Conservation (phyloP, 2,113 vertebrate genomes). For the Scomber japonicus region DNA sequence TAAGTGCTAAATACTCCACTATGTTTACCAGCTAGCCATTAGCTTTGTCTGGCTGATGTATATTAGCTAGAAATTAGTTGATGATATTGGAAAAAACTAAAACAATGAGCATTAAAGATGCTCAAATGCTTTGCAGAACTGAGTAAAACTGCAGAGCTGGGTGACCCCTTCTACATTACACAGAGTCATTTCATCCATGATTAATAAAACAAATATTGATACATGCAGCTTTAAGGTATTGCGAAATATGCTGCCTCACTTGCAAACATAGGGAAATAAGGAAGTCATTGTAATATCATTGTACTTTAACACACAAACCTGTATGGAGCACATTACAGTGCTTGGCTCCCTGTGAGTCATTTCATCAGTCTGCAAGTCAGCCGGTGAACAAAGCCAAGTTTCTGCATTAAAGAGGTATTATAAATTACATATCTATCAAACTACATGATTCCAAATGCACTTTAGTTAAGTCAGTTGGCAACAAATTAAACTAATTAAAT, state of each 20-base stretch:
- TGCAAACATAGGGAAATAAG: background rate
- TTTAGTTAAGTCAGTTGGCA: background rate
- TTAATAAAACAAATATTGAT: background rate
- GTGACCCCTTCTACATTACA: no score
- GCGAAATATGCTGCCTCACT: no score
- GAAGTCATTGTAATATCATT: background rate
- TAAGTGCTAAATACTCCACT: no score
- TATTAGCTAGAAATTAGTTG: no score
- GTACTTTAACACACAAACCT: conserved; percentile 27
- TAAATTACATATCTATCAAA: background rate
- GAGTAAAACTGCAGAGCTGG: no score
- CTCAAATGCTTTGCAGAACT: no score
- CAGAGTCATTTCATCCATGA: background rate
- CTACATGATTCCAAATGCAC: background rate
- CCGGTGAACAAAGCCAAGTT: conserved; percentile 72
- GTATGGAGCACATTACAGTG: conserved; percentile 79
- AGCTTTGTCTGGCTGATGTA: no score
- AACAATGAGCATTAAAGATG: no score
- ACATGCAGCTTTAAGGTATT: background rate
- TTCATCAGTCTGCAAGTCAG: conserved; percentile 54
- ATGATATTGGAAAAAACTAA: no score
- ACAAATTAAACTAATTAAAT: background rate
- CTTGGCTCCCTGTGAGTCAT: conserved; percentile 59
- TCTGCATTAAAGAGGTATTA: conserved; percentile 55
- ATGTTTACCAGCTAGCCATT: no score